A percentile compares a stretch with the other conserved stretches of the same genome.
Evolutionary conservation across 2,888 invertebrate genomes (phyloP).

Genomic region (Eudasyphora cyanicolor): DNA sequence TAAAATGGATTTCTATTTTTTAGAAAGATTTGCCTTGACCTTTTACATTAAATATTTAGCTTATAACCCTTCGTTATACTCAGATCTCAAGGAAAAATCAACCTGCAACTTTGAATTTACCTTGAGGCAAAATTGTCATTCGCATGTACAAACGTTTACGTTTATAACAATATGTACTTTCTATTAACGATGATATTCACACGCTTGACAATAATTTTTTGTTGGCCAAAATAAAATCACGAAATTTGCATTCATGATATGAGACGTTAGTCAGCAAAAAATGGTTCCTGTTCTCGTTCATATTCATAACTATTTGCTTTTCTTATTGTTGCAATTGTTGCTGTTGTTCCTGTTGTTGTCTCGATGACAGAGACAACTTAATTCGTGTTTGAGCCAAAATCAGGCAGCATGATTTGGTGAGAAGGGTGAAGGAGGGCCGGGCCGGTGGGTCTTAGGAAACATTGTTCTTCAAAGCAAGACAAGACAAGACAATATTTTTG

Average conservation of each 20-base stretch:
- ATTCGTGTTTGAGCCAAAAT: constrained; percentile 62
- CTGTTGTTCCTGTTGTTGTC: constrained; percentile 28
- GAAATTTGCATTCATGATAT: constrained; percentile 65
- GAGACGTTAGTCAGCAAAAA: constrained; percentile 12
- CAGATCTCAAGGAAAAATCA: not conserved
- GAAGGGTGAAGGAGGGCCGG: too few species aligned
- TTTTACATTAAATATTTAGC: too few species aligned
- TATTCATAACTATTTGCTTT: constrained; percentile 18
- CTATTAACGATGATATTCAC: constrained; percentile 55
- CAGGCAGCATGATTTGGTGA: constrained; percentile 54
- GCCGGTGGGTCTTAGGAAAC: too few species aligned
- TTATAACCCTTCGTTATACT: too few species aligned
- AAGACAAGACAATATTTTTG: not conserved
- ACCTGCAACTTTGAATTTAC: not conserved
- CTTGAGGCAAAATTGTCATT: not conserved
- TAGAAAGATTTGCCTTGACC: too few species aligned
- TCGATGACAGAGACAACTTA: constrained; percentile 51
- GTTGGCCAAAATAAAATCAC: constrained; percentile 58
- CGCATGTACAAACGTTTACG: not conserved
- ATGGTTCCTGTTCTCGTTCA: constrained; percentile 58
- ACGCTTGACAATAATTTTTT: constrained; percentile 51
- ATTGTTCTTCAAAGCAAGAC: constrained; percentile 7
- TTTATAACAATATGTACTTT: not conserved
- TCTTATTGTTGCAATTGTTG: constrained; percentile 17
- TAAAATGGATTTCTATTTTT: too few species aligned